phyloP scores from a whole-genome alignment of 2,797 vertebrate genomes.

The Numenius phaeopus region DNA sequence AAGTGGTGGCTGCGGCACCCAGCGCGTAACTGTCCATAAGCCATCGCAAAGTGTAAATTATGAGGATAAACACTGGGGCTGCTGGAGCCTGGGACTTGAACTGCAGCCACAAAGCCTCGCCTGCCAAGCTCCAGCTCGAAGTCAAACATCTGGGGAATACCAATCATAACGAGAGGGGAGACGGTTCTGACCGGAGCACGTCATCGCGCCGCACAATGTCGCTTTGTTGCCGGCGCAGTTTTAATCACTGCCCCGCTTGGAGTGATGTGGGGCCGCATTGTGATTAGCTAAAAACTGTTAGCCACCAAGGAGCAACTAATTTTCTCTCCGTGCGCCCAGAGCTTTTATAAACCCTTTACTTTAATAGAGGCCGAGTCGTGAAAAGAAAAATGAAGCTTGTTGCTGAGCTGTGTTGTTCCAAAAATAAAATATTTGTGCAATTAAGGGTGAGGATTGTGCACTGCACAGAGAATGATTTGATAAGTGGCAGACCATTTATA shows the following conservation, averaged over 20 bases:
- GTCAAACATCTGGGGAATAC: slow-evolving; percentile 59
- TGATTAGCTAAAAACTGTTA: neutral
- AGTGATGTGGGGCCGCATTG: neutral
- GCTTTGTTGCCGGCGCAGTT: slow-evolving; percentile 42
- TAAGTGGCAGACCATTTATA: slow-evolving; percentile 12
- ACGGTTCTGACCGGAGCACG: neutral
- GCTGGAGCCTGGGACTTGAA: slow-evolving; percentile 17
- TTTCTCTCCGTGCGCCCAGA: neutral
- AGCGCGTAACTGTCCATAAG: neutral
- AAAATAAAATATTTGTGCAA: slow-evolving; percentile 35
- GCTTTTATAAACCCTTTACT: neutral
- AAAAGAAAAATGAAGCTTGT: slow-evolving; percentile 22
- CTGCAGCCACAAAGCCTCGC: neutral
- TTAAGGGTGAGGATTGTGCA: slow-evolving; percentile 3
- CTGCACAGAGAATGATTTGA: neutral
- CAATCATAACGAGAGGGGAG: slow-evolving; percentile 5
- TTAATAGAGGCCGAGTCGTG: neutral
- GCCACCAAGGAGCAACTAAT: neutral
- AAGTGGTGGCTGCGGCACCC: slow-evolving; percentile 13
- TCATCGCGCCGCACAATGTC: neutral
- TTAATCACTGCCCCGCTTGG: neutral
- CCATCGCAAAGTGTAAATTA: slow-evolving; percentile 15
- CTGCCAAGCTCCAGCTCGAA: slow-evolving; percentile 34
- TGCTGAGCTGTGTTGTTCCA: slow-evolving; percentile 29
- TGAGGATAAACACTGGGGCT: slow-evolving; percentile 31